Evolutionary conservation across 2,888 invertebrate species (phyloP), one percentile per base, ranked within the genome.

Genomic region (Cheilosia urbana): DNA sequence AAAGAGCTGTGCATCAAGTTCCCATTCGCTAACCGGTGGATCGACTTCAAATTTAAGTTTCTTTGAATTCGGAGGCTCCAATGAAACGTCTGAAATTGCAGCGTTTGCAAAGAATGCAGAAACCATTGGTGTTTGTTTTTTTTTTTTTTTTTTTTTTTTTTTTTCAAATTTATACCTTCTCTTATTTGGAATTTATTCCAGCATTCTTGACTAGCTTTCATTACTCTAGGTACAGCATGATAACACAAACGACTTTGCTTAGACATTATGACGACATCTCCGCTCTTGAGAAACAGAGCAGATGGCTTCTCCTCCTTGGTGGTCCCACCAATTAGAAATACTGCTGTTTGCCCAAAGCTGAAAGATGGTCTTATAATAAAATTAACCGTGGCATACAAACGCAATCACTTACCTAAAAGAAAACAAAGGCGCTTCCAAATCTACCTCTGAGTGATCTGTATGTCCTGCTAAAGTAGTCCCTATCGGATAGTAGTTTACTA

Each of bases 401-500:
- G 4, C 2, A 21, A 9, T 13, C 11, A 13, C 34, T 57, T 92
- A 96, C 97, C 97, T 97, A 88, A 97, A 94, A 0, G 99, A 99
- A 89, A 99, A 95, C 40, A 99, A 93, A 0, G 99, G 99, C 4
- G 98, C 98, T 34, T 94, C 93, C 57, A 96, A 93, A 92, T 97
- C 96, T 1, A 95, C 93, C 93, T 99, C 99, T 0, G 99, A 99
- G 90, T 97, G 96, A 92, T 99, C 99, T 0, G 97, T 97, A 90
- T 99, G 99, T 0, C 98, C 97, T 1, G 97, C 96, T 42, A 99
- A 93, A 2, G 97, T 97, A 0, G 98, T 98, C 89, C 98, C 97
- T 93, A 97, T 94, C 88, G 98, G 96, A 91, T 99, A 99, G 91
- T 96, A 99, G 93, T 99, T 99, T 0, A 99, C 95, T 89, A 99